Evolutionary conservation across 2,888 invertebrate genomes (phyloP), one percentile per base, ranked within the genome.

Genomic region (Trisateles emortualis): DNA sequence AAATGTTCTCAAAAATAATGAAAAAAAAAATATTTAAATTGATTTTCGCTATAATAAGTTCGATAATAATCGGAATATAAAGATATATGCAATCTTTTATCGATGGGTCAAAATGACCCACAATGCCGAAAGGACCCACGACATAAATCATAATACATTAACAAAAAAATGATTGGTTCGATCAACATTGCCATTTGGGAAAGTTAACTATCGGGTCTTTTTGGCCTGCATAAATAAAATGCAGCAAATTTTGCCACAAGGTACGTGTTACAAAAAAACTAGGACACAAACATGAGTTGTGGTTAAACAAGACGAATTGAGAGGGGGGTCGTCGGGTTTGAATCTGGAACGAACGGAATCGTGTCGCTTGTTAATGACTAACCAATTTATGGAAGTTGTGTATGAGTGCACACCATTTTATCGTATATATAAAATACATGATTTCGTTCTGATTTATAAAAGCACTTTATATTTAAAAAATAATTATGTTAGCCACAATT

Each of bases 291-390:
- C 79, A 79, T 74, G 76, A 77, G 57, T 70, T 64, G 70, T 68
- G 72, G 73, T 76, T 81, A 78, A 84, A 83, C 79, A 79, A 83
- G 84, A 86, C 72, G 80, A 75, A 84, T 81, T 74, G 47, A 57
- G 52, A 74, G 55, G 59, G 60, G 52, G 52, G 55, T n/a, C 49
- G 46, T 35, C 53, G 62, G 49, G 52, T 47, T 49, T 48, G 56
- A 58, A 69, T 71, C 64, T 71, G 62, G 69, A 52, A 69, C 72
- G 57, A 60, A 41, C 52, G 42, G 51, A 65, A 63, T 64, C 49
- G 64, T 68, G 62, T 71, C 64, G 52, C 59, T 64, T 49, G 50
- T 54, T 68, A 62, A 64, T 68, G 60, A 58, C 55, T 57, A 60
- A 63, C 57, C 64, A 70, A 69, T 67, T 69, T 64, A 52, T 58